Evolutionary conservation across 2,888 invertebrate species (phyloP), one percentile per base, ranked within the genome.

Genomic region (Flexamia atlantica): DNA sequence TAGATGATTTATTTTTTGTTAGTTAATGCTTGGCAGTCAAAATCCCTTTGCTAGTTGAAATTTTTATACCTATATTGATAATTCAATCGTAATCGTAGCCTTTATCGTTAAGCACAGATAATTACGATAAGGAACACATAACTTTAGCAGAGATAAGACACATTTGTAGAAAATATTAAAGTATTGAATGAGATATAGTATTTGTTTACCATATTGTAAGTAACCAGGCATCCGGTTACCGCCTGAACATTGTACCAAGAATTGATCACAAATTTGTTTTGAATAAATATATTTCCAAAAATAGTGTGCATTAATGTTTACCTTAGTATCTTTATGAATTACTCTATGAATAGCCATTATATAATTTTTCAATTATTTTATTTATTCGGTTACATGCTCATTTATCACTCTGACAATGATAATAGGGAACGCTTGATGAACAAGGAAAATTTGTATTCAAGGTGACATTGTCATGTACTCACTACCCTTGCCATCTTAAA

Each of bases 31-130:
- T 57, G 57, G 40, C 82, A 83, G 79, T 36, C 36, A 72, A 82
- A 70, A 50, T 46, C 70, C 82, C 70, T 50, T 82, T 53, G 32
- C 82, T 53, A 42, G 50, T 64, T 83, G 30, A 72, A 83, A 40
- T 74, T 83, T 83, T 83, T 83, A 83, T 83, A 83, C 57, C 57
- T 83, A 83, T 83, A 83, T 32, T 70, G 74, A 74, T 74, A 83
- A 74, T 53, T 57, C 57, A 57, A 79, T 79, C 36, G 50, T 79
- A 79, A 79, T 3, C 17, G 30, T 79, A 79, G 79, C 57, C 57
- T 79, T 79, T 79, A 79, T 57, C 53, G 50, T 23, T 57, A 79
- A 79, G 79, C 79, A 79, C 79, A 79, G 23, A 53, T 68, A 83
- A 50, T 17, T 83, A 83, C 60, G 5, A 53, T 83, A 74, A 50